Base-by-base conservation (phyloP, 2,888 invertebrate genomes). In the Prosapia bicincta region DNA sequence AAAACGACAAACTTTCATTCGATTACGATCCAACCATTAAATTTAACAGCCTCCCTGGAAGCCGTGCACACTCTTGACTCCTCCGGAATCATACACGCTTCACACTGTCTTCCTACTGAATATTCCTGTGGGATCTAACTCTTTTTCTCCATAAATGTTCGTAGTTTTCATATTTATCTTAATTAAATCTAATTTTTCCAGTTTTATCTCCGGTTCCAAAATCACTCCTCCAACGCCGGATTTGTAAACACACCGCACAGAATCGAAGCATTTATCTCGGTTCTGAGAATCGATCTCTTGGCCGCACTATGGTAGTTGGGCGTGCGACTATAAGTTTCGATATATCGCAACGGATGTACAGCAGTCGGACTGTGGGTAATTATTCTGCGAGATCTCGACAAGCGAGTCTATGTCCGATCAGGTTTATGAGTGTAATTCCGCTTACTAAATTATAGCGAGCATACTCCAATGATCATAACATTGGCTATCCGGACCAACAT, bases 391-490 rank as follows among this genome's bases (percentile, higher is more conserved):
- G 38, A 54, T 54, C 54, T 54, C n/a, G 54, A 54, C 54, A 54
- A 54, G 54, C 54, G 6, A 13, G 38, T 38, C 30, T 9, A 20
- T 20, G 54, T 20, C 54, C 54, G 54, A 20, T 54, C n/a, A n/a
- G 54, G 1, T 54, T 54, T 54, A 54, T 20, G 54, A 54, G 20
- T 20, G 54, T 54, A 54, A 54, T 54, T 54, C 54, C 54, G 68
- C 73, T 68, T 73, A 73, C 66, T 73, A 43, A 73, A 73, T 73
- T 73, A 73, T 43, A 30, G 68, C 25, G 43, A 68, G 38, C 73
- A 69, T 73, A 73, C 43, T 68, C 68, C 73, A 73, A 68, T 32
- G 68, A 20, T 54, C 54, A 54, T 54, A 54, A 54, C 54, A 20
- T 20, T 20, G 20, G 20, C 20, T 54, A n/a, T 20, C 20, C 54